Base-by-base conservation (phyloP, 2,888 invertebrate genomes). In the Mythimna loreyi region DNA sequence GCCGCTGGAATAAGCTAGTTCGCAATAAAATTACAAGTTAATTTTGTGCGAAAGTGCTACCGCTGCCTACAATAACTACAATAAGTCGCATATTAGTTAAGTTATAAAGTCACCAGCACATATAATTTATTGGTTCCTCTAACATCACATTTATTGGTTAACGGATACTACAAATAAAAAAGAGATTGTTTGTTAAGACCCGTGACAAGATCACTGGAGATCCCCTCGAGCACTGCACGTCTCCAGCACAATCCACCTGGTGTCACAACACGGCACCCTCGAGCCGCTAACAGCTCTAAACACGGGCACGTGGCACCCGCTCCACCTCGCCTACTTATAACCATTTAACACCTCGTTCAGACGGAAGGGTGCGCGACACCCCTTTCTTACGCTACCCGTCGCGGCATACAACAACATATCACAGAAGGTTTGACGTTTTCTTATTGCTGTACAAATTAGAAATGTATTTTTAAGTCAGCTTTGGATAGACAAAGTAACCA, bases 281-380 rank as follows among this genome's bases (percentile, higher is more conserved):
- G 30, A 25, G 53, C 52, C 65, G 58, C 72, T 68, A 53, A 75
- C 69, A 68, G 70, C 53, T 78, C 61, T 68, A 67, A 72, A 56
- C 63, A 25, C 49, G 19, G 75, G 65, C 80, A 69, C 80, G 80
- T 71, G 82, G 57, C 68, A 21, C 40, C 60, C 52, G 58, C 13
- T 55, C 62, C 64, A 52, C 70, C 78, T 65, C 64, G 47, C 55
- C 78, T 72, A 78, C 82, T 79, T 80, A 67, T 67, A 75, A 73
- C 57, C 83, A 69, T 80, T 83, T 85, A 75, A 59, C 83, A 76
- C 69, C 72, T 76, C 64, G 64, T 80, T 57, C 67, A 55, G 43
- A 45, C 28, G 71, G 55, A 67, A 77, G 72, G 67, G 83, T 68
- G 72, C 67, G 56, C 61, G 63, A 72, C 64, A 82, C 83, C 82